These are phyloP conservation scores for Rhipidura dahli DNA, from an alignment of 2,113 vertebrate genomes.

Conservation along the genomic window DNA sequence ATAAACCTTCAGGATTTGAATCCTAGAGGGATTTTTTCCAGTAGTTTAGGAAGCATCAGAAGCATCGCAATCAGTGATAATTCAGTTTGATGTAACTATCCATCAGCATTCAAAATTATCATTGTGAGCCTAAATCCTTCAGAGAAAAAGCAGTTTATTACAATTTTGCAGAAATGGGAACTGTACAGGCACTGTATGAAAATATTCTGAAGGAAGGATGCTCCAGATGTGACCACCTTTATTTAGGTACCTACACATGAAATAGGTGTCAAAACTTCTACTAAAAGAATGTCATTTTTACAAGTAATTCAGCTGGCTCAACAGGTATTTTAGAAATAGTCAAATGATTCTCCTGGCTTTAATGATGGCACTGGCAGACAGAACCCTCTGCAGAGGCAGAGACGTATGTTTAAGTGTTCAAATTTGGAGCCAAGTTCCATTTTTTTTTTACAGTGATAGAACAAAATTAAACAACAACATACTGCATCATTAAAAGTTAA, in stretches of 20 bases:
- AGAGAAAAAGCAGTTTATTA: background rate
- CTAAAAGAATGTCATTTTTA: background rate
- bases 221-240: background rate
- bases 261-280: background rate
- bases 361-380: background rate
- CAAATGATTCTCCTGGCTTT: background rate
- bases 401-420: accelerated
- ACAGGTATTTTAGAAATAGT: background rate
- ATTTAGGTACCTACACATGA: background rate
- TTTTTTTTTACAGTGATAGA: background rate
- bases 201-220: background rate
- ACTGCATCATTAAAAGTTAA: background rate
- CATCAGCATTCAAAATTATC: background rate
- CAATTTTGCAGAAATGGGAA: background rate
- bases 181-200: background rate
- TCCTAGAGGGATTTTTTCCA: background rate
- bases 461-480: background rate
- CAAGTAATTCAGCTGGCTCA: background rate
- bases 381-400: background rate
- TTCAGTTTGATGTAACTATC: background rate
- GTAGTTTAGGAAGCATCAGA: background rate
- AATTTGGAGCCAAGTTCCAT: background rate
- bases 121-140: background rate
- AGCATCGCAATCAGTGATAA: background rate
- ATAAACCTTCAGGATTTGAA: background rate